A percentile compares a stretch with the other conserved stretches of the same genome.
These are phyloP conservation scores for Leptopilina clavipes DNA, from an alignment of 1,140 invertebrate genomes.

Conservation along the genomic window DNA sequence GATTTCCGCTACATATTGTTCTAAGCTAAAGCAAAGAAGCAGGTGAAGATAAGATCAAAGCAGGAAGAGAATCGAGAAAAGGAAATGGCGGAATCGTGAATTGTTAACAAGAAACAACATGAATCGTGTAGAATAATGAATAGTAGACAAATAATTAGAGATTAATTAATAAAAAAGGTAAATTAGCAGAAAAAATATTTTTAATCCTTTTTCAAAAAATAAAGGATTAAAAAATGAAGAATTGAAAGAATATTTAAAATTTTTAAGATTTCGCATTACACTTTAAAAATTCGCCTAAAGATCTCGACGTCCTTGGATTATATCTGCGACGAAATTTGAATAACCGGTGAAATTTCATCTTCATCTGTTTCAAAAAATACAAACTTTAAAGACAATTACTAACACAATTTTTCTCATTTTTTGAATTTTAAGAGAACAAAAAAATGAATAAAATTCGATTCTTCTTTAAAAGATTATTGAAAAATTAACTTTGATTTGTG, in stretches of 20 bases:
- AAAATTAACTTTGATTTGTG: too few species aligned
- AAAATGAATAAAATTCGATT: too few species aligned
- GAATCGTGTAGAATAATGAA: neutral
- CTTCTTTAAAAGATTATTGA: too few species aligned
- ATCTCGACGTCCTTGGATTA: conserved; percentile 29
- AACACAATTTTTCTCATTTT: too few species aligned
- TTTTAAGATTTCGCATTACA: conserved; percentile 21
- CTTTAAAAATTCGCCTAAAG: neutral
- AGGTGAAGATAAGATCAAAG: neutral
- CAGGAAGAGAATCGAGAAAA: neutral
- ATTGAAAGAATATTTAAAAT: too few species aligned
- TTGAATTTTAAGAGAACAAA: too few species aligned
- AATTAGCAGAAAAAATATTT: too few species aligned
- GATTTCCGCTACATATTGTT: neutral
- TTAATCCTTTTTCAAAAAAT: too few species aligned
- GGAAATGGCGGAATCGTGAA: neutral
- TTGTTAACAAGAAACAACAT: neutral
- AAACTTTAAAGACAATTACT: neutral
- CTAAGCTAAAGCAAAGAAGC: neutral
- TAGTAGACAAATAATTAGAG: neutral
- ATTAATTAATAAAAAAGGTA: neutral
- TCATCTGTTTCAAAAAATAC: conserved; percentile 3
- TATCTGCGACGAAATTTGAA: conserved; percentile 29
- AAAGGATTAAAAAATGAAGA: too few species aligned
- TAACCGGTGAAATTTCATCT: conserved; percentile 5